Base-by-base conservation (phyloP, 2,888 invertebrate genomes). In the Erynnis tages region DNA sequence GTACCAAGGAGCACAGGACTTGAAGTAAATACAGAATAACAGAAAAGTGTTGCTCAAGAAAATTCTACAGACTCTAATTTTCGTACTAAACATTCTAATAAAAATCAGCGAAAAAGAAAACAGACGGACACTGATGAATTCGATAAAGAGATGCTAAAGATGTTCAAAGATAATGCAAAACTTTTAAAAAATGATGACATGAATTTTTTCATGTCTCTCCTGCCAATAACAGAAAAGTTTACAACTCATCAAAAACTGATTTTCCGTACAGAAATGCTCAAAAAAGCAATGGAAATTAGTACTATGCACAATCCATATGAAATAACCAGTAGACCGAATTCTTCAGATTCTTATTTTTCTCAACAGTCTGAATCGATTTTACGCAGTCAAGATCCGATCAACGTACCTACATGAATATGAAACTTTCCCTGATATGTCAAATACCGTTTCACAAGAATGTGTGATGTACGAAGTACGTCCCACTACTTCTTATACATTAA, bases 241-340 rank as follows among this genome's bases (percentile, higher is more conserved):
- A 56, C 54, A 50, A 47, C 41, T 30, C 54, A 58, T 53, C 55
- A 57, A 55, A 57, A 55, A 57, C 2, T 57, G 54, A 49, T 59
- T 53, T 57, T 57, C n/a, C n/a, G n/a, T n/a, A n/a, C n/a, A n/a
- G n/a, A n/a, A n/a, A n/a, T 59, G 54, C 54, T 57, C 43, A 57
- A 59, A 57, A 55, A 59, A 59, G 56, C 53, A 50, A 56, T 59
- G 50, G 59, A 57, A 59, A 59, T 59, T 57, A 54, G 56, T 58
- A 54, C 55, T 54, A 57, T 57, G 50, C 57, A 57, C 57, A 57
- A 57, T 55, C 53, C 57, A 53, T 57, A 55, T 55, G 53, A 57
- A 13, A 53, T 55, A 57, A 55, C 46, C 55, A 55, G 46, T 55
- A 53, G 55, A 53, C 55, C 46, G 49, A 55, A 57, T 55, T 55